Evolutionary conservation across 1,140 invertebrate species (phyloP).

Genomic region (Antheraea mylitta): DNA sequence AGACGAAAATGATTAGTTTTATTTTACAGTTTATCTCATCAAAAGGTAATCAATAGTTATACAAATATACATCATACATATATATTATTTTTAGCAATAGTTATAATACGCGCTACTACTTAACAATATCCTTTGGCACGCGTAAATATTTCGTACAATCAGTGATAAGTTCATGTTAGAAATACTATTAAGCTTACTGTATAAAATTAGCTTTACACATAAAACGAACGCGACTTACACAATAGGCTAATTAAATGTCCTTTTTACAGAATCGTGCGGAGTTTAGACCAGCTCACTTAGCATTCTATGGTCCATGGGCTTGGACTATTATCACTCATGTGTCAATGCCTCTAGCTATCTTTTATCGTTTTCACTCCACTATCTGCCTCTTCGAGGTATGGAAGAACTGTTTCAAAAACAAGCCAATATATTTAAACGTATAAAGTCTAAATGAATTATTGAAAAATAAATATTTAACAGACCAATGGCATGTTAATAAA

Average conservation of each 20-base stretch:
- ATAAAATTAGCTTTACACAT: too few relatives aligned
- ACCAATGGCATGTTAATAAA: not conserved
- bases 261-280: conserved; percentile 82
- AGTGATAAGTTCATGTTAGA: too few relatives aligned
- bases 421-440: conserved; percentile 61
- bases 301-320: conserved; percentile 90
- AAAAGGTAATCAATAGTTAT: too few relatives aligned
- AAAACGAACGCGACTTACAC: not conserved
- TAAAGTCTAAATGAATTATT: conserved; percentile 19
- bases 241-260: not conserved
- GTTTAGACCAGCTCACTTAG: conserved; percentile 88
- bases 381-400: conserved; percentile 98
- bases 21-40: too few relatives aligned
- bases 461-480: not conserved
- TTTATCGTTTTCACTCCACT: conserved; percentile 95
- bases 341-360: conserved; percentile 91
- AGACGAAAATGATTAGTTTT: too few relatives aligned
- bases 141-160: too few relatives aligned
- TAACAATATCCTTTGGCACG: too few relatives aligned
- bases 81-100: too few relatives aligned
- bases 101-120: too few relatives aligned
- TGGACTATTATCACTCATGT: conserved; percentile 94
- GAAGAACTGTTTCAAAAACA: conserved; percentile 93
- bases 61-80: too few relatives aligned
- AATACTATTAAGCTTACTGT: too few relatives aligned